These are phyloP conservation scores for Liparis tanakae DNA, from an alignment of 2,797 vertebrate genomes.

Conservation along the genomic window DNA sequence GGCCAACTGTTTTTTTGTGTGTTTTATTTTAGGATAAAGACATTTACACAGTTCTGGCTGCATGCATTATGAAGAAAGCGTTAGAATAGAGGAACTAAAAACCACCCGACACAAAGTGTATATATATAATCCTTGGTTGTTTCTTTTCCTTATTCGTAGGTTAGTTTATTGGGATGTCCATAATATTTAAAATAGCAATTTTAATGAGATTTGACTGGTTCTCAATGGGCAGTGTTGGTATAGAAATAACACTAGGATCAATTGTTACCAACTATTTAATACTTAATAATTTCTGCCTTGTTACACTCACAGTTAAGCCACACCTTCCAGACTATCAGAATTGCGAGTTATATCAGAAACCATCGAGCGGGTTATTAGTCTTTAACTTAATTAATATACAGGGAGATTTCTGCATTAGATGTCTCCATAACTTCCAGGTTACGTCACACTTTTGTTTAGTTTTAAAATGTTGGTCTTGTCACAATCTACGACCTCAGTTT, in stretches of 20 bases:
- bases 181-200: background rate
- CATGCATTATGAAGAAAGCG: background rate
- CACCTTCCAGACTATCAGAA: background rate
- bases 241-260: background rate
- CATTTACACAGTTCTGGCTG: background rate
- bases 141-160: background rate
- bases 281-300: background rate
- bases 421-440: background rate
- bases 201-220: background rate
- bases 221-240: background rate
- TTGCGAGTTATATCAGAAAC: background rate
- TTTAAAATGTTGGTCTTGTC: background rate
- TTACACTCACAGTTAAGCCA: background rate
- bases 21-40: background rate
- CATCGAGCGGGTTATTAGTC: background rate
- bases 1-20: background rate
- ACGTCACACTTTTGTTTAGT: background rate
- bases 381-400: background rate
- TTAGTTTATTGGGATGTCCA: background rate
- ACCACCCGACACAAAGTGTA: background rate
- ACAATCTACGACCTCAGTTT: too few species aligned
- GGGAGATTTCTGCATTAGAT: background rate
- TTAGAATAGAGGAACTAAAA: background rate
- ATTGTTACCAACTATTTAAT: background rate
- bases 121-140: conserved; percentile 1